Percentiles rank a stretch among this genome's conserved stretches.
These are phyloP conservation scores for Drosophila simulans DNA, from an alignment of 1,140 invertebrate genomes.

Conservation along the genomic window DNA sequence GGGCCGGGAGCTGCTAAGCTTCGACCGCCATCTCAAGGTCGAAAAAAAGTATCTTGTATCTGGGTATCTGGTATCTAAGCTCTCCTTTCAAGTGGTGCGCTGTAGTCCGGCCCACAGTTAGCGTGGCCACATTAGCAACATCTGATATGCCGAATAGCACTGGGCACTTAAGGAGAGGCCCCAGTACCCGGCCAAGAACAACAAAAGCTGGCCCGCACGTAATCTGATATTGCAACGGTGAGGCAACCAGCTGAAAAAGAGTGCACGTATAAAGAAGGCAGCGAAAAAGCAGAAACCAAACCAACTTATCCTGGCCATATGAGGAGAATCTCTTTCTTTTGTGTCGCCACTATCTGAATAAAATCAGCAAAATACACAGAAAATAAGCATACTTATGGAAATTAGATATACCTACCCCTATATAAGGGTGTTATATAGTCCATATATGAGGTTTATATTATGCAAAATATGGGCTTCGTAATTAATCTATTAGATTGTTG, in stretches of 20 bases:
- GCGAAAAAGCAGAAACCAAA: constrained; percentile 43
- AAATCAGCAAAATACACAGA: constrained; percentile 30
- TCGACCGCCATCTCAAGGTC: constrained; percentile 49
- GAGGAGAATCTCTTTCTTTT: constrained; percentile 47
- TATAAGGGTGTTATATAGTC: too few relatives aligned
- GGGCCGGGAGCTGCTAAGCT: constrained; percentile 12
- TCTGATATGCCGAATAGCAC: constrained; percentile 54
- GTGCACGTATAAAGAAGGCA: constrained; percentile 36
- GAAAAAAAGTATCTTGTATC: constrained; percentile 35
- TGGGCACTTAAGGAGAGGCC: constrained; percentile 34
- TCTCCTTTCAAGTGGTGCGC: constrained; percentile 55
- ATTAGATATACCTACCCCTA: background rate
- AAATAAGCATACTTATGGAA: constrained; percentile 13
- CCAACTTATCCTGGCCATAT: constrained; percentile 56
- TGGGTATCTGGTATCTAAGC: constrained; percentile 35
- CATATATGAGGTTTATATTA: background rate
- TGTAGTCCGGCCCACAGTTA: constrained; percentile 21
- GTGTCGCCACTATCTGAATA: constrained; percentile 49
- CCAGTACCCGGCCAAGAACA: constrained; percentile 14
- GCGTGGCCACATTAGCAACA: constrained; percentile 50
- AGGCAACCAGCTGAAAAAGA: constrained; percentile 44
- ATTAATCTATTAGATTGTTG: too few relatives aligned
- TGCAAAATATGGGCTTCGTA: background rate
- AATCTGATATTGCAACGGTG: constrained; percentile 73
- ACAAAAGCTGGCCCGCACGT: constrained; percentile 66